Evolutionary conservation across 2,113 vertebrate species (phyloP), one percentile per base, ranked within the genome.

Genomic region (Neogale vison): DNA sequence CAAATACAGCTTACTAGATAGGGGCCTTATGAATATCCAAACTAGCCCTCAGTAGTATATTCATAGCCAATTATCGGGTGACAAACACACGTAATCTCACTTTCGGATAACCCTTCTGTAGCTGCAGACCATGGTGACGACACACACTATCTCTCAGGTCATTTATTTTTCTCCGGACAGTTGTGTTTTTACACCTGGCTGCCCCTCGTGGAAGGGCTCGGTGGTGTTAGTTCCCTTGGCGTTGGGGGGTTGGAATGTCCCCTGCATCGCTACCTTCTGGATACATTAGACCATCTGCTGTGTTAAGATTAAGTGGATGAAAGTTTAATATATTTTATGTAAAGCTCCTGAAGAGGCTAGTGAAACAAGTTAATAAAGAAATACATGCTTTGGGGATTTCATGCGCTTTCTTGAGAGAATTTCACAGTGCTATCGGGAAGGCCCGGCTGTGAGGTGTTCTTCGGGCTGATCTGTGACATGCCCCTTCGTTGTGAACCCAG

Each of bases 101-200:
- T 82, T 88, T 86, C 11, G 31, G 93, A 59, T 47, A 67, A 36
- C 52, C 4, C 14, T 6, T 24, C 29, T 36, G 0, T 52, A 59
- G 10, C 18, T 81, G n/a, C 76, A 7, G 50, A 15, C 34, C 2
- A 12, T 52, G 39, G 29, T 81, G 92, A 15, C 14, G 0, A 14
- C 4, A 1, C n/a, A 39, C 2, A 0, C 29, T n/a, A 0, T 39
- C 31, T 71, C 8, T 11, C 10, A 15, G 74, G 59, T 29, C 7
- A 34, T 17, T 76, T 84, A 29, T 55, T 85, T 87, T 90, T 79
- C 21, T 82, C 84, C 36, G 47, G 31, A 21, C 31, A 6, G 31
- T n/a, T 84, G 61, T 91, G 52, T 80, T 12, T 88, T 55, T 79
- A 31, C 14, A 17, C 42, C 52, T 31, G 21, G 69, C 6, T 88